Evolutionary conservation across 2,888 invertebrate species (phyloP).

Genomic region (Pyrrhopygopsis socrates): DNA sequence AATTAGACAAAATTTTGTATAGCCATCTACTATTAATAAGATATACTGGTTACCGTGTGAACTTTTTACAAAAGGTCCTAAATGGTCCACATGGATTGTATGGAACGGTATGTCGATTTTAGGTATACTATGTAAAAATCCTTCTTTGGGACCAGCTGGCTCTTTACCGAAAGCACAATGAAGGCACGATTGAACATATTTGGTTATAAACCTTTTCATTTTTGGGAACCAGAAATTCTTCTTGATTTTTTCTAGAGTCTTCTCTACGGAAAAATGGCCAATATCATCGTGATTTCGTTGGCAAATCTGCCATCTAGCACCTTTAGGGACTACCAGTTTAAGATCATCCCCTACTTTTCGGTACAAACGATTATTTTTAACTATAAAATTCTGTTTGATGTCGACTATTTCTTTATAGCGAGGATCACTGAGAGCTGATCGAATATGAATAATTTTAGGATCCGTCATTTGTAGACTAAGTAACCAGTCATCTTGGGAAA

Average conservation of each 20-base stretch:
- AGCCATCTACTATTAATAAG: not conserved
- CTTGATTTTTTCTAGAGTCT: not conserved
- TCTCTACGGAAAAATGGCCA: conserved; percentile 20
- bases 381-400: not conserved
- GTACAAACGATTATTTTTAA: conserved; percentile 56
- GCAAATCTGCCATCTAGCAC: not conserved
- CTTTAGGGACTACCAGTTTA: not conserved
- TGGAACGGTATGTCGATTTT: not conserved
- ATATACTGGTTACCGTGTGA: not conserved
- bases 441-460: not conserved
- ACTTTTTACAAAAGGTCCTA: conserved; percentile 5
- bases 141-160: not conserved
- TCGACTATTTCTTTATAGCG: not conserved
- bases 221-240: conserved; percentile 3
- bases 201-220: not conserved
- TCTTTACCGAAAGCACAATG: not conserved
- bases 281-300: conserved; percentile 15
- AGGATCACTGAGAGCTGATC: not conserved
- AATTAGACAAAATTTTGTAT: not conserved
- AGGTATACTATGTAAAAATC: not conserved
- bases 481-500: not conserved
- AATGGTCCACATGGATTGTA: not conserved
- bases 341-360: not conserved
- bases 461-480: not conserved
- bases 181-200: not conserved